Percentiles rank a stretch among this genome's conserved stretches.
These are phyloP conservation scores for Drosophila pectinifera DNA, from an alignment of 1,140 invertebrate genomes.

Conservation along the genomic window DNA sequence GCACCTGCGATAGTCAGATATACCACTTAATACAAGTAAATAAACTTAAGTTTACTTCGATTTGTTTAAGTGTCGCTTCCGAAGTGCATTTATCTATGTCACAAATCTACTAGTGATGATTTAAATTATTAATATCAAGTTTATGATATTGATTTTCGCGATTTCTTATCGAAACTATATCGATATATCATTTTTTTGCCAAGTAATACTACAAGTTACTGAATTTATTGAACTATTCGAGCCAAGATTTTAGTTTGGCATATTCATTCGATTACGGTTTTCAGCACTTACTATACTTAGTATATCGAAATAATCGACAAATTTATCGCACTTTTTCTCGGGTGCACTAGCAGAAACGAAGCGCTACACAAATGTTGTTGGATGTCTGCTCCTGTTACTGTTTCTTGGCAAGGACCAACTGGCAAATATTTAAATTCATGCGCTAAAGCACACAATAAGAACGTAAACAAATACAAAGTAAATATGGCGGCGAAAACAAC, in stretches of 20 bases:
- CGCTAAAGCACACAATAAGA: conserved; percentile 61
- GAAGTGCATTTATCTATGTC: no score
- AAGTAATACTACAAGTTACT: not conserved
- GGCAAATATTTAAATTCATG: conserved; percentile 73
- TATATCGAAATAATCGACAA: not conserved
- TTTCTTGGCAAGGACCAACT: conserved; percentile 40
- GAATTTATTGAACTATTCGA: not conserved
- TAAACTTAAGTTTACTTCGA: no score
- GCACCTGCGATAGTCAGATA: no score
- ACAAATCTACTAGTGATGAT: no score
- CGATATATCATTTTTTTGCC: no score
- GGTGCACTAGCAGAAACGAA: conserved; percentile 1
- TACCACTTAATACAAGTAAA: no score
- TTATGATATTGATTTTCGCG: no score
- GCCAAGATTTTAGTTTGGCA: no score
- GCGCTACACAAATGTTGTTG: conserved; percentile 27
- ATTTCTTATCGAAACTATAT: no score
- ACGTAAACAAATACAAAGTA: conserved; percentile 71
- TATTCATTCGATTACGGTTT: not conserved
- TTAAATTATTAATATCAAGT: no score
- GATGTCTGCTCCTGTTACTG: conserved; percentile 20
- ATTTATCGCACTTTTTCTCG: not conserved
- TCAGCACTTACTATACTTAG: not conserved
- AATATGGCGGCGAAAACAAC: conserved; percentile 51
- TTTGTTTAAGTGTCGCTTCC: no score